These are phyloP conservation scores for Lepidurus apus DNA, from an alignment of 1,140 invertebrate genomes.

Conservation along the genomic window DNA sequence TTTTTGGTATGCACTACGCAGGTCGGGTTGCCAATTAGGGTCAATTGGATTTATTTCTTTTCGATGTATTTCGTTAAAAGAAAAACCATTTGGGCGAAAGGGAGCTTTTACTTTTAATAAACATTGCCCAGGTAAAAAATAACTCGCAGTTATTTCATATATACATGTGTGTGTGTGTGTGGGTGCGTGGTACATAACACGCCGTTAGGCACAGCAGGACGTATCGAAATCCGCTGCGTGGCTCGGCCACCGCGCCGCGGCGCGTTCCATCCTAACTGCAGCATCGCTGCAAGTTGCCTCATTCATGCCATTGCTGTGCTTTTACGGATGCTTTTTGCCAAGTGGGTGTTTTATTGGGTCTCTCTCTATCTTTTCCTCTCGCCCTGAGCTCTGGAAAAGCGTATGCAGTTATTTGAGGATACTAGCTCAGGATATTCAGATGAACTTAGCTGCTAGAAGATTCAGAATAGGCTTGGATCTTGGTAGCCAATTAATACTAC, in stretches of 20 bases:
- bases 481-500: too few species aligned
- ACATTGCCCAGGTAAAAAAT: not conserved
- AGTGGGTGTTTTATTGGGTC: too few species aligned
- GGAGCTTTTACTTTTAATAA: not conserved
- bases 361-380: too few species aligned
- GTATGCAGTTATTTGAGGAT: too few species aligned
- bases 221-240: slow-evolving; percentile 23
- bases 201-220: slow-evolving; percentile 30
- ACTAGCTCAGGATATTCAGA: too few species aligned
- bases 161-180: not conserved
- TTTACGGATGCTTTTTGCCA: too few species aligned
- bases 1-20: not conserved
- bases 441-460: too few species aligned
- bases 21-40: not conserved
- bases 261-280: not conserved
- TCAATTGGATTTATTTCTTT: too few species aligned
- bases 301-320: not conserved
- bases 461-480: too few species aligned
- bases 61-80: too few species aligned
- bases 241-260: not conserved
- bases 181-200: slow-evolving; percentile 23
- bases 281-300: not conserved
- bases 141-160: not conserved
- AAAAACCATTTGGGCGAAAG: too few species aligned
- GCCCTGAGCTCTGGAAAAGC: too few species aligned